Evolutionary conservation across 2,888 invertebrate species (phyloP).

Genomic region (Cataglyphis albicans): DNA sequence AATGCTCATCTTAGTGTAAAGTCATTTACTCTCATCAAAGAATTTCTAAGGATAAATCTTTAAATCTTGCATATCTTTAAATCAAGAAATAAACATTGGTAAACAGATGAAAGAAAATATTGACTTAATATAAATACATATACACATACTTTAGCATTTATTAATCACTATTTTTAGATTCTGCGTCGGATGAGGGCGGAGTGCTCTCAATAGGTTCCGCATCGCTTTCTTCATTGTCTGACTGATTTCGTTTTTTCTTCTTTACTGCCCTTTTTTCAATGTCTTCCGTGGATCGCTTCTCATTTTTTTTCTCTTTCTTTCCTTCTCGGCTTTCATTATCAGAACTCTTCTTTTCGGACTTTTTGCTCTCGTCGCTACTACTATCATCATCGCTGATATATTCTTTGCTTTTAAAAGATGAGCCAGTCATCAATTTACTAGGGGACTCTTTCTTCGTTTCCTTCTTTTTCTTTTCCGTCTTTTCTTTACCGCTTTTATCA

Average conservation of each 20-base stretch:
- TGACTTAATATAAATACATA: no score
- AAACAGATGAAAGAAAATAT: background rate
- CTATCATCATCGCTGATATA: constrained; percentile 93
- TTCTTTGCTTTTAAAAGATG: constrained; percentile 95
- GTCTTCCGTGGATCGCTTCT: constrained; percentile 81
- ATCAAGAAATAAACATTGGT: background rate
- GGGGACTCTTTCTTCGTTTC: constrained; percentile 85
- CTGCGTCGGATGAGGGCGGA: constrained; percentile 85
- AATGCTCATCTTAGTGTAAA: constrained; percentile 3
- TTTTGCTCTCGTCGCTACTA: constrained; percentile 87
- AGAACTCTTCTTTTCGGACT: constrained; percentile 73
- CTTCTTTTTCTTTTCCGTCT: constrained; percentile 84
- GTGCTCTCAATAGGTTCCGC: constrained; percentile 87
- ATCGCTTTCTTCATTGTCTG: constrained; percentile 89
- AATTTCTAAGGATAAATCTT: background rate
- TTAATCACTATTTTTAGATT: constrained; percentile 82
- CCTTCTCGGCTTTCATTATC: constrained; percentile 74
- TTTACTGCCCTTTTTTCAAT: constrained; percentile 82
- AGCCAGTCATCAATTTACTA: constrained; percentile 86
- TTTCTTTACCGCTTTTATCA: constrained; percentile 81
- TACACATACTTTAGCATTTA: background rate
- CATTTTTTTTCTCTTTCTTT: constrained; percentile 71
- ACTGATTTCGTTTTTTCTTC: constrained; percentile 87
- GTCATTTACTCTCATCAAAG: background rate
- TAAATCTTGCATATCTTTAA: background rate